Conservation (phyloP, 2,888 invertebrate species). For the Trissoscelio sp. region DNA sequence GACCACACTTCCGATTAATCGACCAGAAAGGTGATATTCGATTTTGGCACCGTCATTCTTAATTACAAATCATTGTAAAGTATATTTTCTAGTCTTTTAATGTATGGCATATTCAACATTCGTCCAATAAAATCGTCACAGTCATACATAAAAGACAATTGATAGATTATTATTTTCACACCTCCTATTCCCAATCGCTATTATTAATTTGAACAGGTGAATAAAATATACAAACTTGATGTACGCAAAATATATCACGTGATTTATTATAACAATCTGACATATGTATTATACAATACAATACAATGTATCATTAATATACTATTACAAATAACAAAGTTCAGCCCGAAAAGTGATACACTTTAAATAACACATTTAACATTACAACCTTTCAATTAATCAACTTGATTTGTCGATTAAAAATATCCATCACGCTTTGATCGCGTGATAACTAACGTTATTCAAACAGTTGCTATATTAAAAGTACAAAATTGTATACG, state of each 20-base stretch:
- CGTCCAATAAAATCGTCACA: constrained; percentile 46
- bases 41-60: constrained; percentile 32
- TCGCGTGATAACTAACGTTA: not conserved
- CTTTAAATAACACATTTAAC: constrained; percentile 26
- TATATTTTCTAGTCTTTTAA: constrained; percentile 64
- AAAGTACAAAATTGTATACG: not conserved
- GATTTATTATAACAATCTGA: constrained; percentile 38
- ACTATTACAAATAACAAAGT: not conserved
- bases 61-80: constrained; percentile 46
- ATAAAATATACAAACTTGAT: constrained; percentile 5
- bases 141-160: constrained; percentile 62
- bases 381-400: constrained; percentile 21
- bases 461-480: too few species aligned
- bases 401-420: constrained; percentile 22
- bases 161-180: constrained; percentile 35
- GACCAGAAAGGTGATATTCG: not conserved
- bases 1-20: constrained; percentile 30
- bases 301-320: constrained; percentile 8
- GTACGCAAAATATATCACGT: constrained; percentile 8
- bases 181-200: constrained; percentile 19
- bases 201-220: constrained; percentile 26
- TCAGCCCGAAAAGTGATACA: constrained; percentile 29
- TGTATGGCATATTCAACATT: constrained; percentile 54
- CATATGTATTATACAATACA: constrained; percentile 18
- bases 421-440: constrained; percentile 21